Conservation (phyloP, 2,797 vertebrate genomes). For the Dicrostonyx torquatus region DNA sequence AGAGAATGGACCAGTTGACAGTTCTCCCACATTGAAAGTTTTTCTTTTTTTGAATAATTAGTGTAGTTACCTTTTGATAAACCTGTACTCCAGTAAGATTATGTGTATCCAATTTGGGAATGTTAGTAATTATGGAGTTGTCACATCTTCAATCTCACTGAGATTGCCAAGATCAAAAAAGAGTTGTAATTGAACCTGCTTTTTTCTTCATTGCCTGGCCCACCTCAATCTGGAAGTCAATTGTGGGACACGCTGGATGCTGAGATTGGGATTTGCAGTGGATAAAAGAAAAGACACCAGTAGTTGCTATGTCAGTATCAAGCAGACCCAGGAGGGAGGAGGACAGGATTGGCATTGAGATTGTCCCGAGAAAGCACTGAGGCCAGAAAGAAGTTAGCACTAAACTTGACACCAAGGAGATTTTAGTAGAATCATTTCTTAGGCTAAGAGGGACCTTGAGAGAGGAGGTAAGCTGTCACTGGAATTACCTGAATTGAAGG, state of each 20-base stretch:
- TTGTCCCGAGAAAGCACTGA: fast-evolving
- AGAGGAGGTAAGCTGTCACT: background rate
- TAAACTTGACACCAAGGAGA: background rate
- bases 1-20: background rate
- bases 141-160: background rate
- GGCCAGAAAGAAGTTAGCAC: background rate
- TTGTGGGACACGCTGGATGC: too few species aligned
- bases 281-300: too few species aligned
- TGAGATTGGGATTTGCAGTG: too few species aligned
- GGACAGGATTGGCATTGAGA: background rate
- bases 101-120: too few species aligned
- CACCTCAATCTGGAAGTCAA: background rate
- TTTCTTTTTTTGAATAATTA: background rate
- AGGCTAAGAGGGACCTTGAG: background rate
- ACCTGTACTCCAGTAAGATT: background rate
- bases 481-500: background rate
- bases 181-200: background rate
- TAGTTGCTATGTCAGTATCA: background rate
- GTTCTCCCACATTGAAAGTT: background rate
- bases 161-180: background rate
- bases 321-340: background rate
- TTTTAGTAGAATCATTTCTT: background rate
- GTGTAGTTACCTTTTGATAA: background rate
- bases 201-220: background rate
- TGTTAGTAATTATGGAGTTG: background rate